Percentiles rank a stretch among this genome's conserved stretches.
These are phyloP conservation scores for Spicauda simplicius DNA, from an alignment of 2,888 invertebrate species.

Conservation along the genomic window DNA sequence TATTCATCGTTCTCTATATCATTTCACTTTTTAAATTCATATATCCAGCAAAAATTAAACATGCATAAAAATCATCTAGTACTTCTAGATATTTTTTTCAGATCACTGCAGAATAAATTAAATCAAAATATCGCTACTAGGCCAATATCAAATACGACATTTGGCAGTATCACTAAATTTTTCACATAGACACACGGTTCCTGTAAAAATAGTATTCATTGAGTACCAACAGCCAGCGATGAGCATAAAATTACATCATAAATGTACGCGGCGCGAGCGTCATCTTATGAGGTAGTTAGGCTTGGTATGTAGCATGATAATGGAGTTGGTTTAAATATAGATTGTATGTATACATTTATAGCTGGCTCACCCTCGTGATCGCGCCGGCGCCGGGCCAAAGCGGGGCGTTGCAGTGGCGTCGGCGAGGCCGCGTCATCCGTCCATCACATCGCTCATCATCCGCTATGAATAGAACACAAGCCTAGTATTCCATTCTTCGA, in stretches of 20 bases:
- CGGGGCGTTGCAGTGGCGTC: constrained; percentile 51
- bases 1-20: neutral
- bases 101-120: neutral
- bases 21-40: too few relatives aligned
- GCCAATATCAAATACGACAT: too few relatives aligned
- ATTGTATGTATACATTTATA: constrained; percentile 46
- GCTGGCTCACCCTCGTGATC: constrained; percentile 59
- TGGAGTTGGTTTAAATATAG: constrained; percentile 51
- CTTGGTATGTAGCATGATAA: constrained; percentile 55
- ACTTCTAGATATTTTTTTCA: too few relatives aligned
- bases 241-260: constrained; percentile 66
- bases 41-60: too few relatives aligned
- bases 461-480: constrained; percentile 74
- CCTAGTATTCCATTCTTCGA: constrained; percentile 74
- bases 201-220: constrained; percentile 48
- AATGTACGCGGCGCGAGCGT: constrained; percentile 53
- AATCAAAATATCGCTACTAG: too few relatives aligned
- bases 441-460: constrained; percentile 76
- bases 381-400: constrained; percentile 60
- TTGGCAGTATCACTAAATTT: neutral
- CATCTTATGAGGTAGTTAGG: constrained; percentile 57
- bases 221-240: constrained; percentile 48
- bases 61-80: too few relatives aligned
- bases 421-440: constrained; percentile 78
- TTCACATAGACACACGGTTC: neutral